phyloP scores from a whole-genome alignment of 2,113 vertebrate genomes.

The Corythoichthys haematopterus region DNA sequence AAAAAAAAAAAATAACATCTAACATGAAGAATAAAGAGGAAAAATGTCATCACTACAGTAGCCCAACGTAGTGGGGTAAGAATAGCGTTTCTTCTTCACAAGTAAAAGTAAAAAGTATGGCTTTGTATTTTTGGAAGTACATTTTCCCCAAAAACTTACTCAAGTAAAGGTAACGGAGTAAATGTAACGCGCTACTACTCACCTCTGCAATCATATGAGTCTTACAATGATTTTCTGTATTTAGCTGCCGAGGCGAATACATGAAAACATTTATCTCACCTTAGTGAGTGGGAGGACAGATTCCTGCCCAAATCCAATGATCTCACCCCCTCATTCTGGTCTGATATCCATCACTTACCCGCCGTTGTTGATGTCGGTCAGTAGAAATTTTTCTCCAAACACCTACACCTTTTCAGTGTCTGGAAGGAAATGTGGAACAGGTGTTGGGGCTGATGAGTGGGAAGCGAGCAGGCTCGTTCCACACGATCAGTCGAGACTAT shows the following conservation, averaged over 20 bases:
- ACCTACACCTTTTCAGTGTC: constrained; percentile 59
- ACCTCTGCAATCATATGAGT: not conserved
- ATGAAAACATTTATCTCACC: constrained; percentile 40
- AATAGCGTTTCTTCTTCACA: no score
- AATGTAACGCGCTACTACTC: no score
- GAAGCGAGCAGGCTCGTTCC: constrained; percentile 54
- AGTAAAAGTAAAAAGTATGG: no score
- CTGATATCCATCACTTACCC: constrained; percentile 62
- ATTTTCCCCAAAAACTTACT: no score
- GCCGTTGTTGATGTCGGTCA: constrained; percentile 61
- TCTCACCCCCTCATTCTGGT: constrained; percentile 55
- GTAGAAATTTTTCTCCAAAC: constrained; percentile 59
- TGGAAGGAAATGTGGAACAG: constrained; percentile 68
- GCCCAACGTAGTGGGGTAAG: no score
- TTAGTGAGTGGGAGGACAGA: constrained; percentile 53
- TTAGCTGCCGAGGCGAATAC: constrained; percentile 38
- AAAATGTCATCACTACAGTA: no score
- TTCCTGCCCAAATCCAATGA: constrained; percentile 55
- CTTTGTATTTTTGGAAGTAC: no score
- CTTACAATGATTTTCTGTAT: constrained; percentile 17
- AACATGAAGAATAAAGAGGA: no score
- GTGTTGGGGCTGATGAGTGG: constrained; percentile 59
- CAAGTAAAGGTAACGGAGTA: no score
- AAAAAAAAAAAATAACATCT: no score
- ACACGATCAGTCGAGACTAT: constrained; percentile 27